Percentiles rank a stretch among this genome's conserved stretches.
Conservation (phyloP, 2,797 vertebrate genomes). For the Eulemur rubriventer region DNA sequence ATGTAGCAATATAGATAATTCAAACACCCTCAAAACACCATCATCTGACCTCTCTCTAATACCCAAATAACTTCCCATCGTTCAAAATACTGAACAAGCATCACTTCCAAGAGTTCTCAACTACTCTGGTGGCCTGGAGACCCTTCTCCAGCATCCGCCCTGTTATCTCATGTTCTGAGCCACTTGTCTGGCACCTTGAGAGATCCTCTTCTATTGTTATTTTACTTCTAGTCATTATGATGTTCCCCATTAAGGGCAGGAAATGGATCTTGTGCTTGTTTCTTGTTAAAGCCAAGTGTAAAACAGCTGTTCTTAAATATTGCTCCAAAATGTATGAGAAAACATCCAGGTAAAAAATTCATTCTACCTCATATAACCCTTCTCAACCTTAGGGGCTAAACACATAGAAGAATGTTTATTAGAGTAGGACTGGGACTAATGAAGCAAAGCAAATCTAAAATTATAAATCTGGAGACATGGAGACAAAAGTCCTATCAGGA, state of each 20-base stretch:
- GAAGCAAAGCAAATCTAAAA: background rate
- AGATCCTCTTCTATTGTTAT: background rate
- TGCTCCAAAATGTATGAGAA: background rate
- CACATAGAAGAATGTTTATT: background rate
- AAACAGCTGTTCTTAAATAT: background rate
- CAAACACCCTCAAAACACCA: background rate
- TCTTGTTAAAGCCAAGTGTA: conserved; percentile 5
- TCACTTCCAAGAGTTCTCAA: background rate
- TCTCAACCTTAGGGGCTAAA: background rate
- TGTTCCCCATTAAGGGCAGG: background rate
- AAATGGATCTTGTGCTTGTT: background rate
- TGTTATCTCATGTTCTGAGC: background rate
- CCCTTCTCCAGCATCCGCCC: background rate
- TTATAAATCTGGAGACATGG: background rate
- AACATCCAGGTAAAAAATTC: background rate
- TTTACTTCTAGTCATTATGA: background rate
- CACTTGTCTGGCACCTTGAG: background rate
- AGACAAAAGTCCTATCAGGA: background rate
- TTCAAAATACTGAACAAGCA: background rate
- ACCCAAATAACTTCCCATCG: background rate
- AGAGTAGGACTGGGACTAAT: background rate
- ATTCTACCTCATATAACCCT: background rate
- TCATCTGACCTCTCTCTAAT: background rate
- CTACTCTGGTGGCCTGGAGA: background rate
- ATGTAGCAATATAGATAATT: background rate